phyloP scores from a whole-genome alignment of 2,113 vertebrate genomes.

The Cyrtonyx montezumae region DNA sequence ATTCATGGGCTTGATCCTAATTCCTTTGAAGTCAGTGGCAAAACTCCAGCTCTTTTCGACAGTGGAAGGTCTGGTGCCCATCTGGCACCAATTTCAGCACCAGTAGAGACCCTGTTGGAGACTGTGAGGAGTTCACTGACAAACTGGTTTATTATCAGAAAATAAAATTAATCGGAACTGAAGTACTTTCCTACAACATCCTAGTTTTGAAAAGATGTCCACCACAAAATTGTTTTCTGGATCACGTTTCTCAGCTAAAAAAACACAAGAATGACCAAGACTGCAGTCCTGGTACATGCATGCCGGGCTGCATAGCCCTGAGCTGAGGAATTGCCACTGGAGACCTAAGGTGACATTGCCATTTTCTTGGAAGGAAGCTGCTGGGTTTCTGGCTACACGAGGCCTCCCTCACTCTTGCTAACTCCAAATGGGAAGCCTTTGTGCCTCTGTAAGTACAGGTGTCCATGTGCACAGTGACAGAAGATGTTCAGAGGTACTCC shows the following conservation, averaged over 20 bases:
- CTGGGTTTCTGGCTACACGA: not conserved
- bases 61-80: conserved; percentile 38
- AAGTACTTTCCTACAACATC: not conserved
- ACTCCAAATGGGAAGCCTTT: not conserved
- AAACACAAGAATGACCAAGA: not conserved
- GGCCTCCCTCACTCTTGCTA: not conserved
- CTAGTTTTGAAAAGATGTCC: not conserved
- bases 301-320: not conserved
- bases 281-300: not conserved
- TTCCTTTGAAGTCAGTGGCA: conserved; percentile 60
- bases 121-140: not conserved
- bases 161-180: not conserved
- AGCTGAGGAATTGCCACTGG: not conserved
- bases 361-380: not conserved
- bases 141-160: conserved; percentile 16
- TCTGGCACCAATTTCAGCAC: conserved; percentile 43
- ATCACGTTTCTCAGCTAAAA: not conserved
- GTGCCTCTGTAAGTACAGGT: not conserved
- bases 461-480: not conserved
- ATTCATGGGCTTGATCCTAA: conserved; percentile 60
- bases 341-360: not conserved
- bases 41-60: conserved; percentile 23
- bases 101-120: not conserved
- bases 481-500: not conserved
- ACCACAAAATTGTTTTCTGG: not conserved